These are phyloP conservation scores for Centrocercus urophasianus DNA, from an alignment of 2,113 vertebrate genomes.

Conservation along the genomic window DNA sequence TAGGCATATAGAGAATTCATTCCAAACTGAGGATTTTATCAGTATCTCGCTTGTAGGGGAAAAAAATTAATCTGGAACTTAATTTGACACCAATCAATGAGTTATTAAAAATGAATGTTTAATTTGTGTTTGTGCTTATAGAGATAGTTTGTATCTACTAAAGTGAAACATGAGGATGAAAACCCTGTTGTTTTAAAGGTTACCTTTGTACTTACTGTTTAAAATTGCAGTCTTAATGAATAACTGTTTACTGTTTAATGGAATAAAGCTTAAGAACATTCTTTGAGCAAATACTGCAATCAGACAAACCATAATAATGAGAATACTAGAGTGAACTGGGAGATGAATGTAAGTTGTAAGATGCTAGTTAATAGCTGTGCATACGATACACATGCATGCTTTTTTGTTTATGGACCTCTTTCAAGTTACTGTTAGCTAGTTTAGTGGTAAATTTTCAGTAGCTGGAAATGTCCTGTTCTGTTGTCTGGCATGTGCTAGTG, in stretches of 20 bases:
- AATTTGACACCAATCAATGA: neutral
- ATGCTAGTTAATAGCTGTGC: neutral
- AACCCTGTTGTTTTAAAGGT: neutral
- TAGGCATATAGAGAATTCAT: neutral
- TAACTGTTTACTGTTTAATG: neutral
- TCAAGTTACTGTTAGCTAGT: neutral
- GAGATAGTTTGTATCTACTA: neutral
- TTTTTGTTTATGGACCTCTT: neutral
- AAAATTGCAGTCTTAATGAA: neutral
- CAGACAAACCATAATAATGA: neutral
- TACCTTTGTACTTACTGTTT: neutral
- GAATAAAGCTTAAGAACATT: neutral
- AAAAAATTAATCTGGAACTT: neutral
- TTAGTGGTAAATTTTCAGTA: neutral
- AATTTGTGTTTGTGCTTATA: neutral
- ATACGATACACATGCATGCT: accelerated
- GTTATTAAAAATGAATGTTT: neutral
- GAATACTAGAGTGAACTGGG: neutral
- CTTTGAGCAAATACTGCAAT: neutral
- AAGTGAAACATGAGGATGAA: neutral
- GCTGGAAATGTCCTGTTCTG: neutral
- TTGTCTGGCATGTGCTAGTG: neutral
- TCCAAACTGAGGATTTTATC: neutral
- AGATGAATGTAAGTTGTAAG: accelerated
- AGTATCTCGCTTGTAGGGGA: neutral